A percentile compares a stretch with the other conserved stretches of the same genome.
These are phyloP conservation scores for Byasa hedistus DNA, from an alignment of 2,888 invertebrate species.

Conservation along the genomic window DNA sequence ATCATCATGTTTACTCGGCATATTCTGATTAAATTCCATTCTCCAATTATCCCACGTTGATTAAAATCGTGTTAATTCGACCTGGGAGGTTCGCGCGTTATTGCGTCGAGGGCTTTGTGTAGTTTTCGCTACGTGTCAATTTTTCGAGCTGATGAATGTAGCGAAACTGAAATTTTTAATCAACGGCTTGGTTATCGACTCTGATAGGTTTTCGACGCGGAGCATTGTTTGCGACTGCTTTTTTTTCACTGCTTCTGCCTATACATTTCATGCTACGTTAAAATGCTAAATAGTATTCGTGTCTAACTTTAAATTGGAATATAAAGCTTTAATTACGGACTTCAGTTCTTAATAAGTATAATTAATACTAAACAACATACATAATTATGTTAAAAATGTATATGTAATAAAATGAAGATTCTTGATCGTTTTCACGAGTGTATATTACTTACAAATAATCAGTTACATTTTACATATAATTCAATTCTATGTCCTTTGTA, in stretches of 20 bases:
- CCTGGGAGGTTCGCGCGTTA: conserved; percentile 11
- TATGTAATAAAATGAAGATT: too few species aligned
- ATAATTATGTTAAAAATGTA: too few species aligned
- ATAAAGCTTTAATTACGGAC: too few species aligned
- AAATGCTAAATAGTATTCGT: too few species aligned
- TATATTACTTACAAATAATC: too few species aligned
- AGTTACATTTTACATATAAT: too few species aligned
- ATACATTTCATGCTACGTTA: too few species aligned
- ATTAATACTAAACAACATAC: too few species aligned
- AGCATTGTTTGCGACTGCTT: neutral
- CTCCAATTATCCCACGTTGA: conserved; percentile 26
- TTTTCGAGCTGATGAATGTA: conserved; percentile 12
- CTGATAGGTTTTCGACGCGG: conserved; percentile 1
- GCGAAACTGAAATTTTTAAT: conserved; percentile 23
- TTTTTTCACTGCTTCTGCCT: neutral
- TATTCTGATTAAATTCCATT: conserved; percentile 29
- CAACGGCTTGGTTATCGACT: conserved; percentile 10
- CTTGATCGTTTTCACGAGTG: too few species aligned
- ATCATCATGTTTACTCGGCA: conserved; percentile 14
- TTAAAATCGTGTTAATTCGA: conserved; percentile 28
- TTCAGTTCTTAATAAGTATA: too few species aligned
- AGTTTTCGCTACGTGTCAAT: conserved; percentile 3
- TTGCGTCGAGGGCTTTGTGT: conserved; percentile 7
- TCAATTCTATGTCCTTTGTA: too few species aligned
- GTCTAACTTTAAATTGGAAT: too few species aligned